Base-by-base conservation (phyloP, 2,113 vertebrate species). In the Zootoca vivipara region DNA sequence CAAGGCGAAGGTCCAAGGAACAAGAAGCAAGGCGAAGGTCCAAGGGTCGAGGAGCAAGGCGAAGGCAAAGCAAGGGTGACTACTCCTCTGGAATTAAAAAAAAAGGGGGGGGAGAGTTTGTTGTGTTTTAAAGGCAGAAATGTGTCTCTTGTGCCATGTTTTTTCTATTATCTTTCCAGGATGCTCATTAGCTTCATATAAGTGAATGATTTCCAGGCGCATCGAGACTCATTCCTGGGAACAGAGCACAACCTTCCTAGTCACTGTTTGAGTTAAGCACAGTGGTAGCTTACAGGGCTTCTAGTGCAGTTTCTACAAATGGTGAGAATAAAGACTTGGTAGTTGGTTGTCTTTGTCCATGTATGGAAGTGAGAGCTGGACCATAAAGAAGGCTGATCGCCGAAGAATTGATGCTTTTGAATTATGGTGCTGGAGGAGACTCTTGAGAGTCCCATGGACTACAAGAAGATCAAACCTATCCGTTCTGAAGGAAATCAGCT, bases 101-200 rank as follows among this genome's bases (percentile, higher is more conserved):
- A 16, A 73, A 35, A 35, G 3, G 8, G 35, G 13, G 22, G 52
- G 4, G n/a, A 86, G 30, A 28, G 62, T 52, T 79, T 62, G 65
- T 24, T 38, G 64, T 46, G 12, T 35, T 35, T 86, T 62, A 38
- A 78, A 52, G n/a, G 24, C 85, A 69, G 75, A 78, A 86, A 69
- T 28, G 42, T 86, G 75, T 52, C 85, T 79, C 35, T 35, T 16
- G 28, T 35, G n/a, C 42, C 85, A 86, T 56, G 75, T 35, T 26
- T 78, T 86, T 86, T 78, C 64, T 56, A 69, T 79, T 86, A 86
- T 79, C 38, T 70, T 86, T 86, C 64, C 85, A 70, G 30, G 42
- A 79, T 79, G 38, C 75, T 79, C 85, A 86, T 86, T 79, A 78
- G 24, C 30, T 86, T 30, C 2, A 6, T 73, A 30, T 22, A 5